These are phyloP conservation scores for Listronotus bonariensis DNA, from an alignment of 1,140 invertebrate species.

Conservation along the genomic window DNA sequence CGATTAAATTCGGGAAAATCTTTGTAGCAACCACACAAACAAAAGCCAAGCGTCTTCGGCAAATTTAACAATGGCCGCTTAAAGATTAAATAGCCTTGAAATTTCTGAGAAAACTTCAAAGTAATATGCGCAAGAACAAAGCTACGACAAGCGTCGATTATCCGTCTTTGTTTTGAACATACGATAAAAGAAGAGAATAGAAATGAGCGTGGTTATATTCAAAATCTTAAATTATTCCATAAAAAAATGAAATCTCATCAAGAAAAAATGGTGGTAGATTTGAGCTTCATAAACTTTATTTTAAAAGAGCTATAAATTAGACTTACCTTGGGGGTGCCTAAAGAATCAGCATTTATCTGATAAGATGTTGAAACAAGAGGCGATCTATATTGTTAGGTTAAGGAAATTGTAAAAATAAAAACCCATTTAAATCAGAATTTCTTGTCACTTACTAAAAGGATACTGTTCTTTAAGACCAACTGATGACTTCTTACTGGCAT, in stretches of 20 bases:
- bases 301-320: too few relatives aligned
- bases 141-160: constrained; percentile 21
- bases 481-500: not conserved
- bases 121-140: constrained; percentile 46
- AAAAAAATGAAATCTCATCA: constrained; percentile 40
- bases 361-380: not conserved
- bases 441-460: too few relatives aligned
- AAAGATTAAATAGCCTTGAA: constrained; percentile 54
- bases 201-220: constrained; percentile 6
- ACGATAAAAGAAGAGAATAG: constrained; percentile 9
- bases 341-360: not conserved
- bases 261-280: constrained; percentile 45
- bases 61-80: constrained; percentile 55
- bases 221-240: constrained; percentile 12
- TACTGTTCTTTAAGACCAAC: not conserved
- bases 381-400: too few relatives aligned
- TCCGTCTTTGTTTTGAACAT: constrained; percentile 18
- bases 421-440: too few relatives aligned
- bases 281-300: too few relatives aligned
- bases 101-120: constrained; percentile 54
- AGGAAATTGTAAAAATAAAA: too few relatives aligned
- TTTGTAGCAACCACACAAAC: constrained; percentile 34
- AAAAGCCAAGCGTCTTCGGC: constrained; percentile 51
- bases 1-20: constrained; percentile 16
- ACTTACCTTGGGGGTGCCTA: not conserved